Evolutionary conservation across 2,888 invertebrate species (phyloP).

Genomic region (Ceraclea dissimilis): DNA sequence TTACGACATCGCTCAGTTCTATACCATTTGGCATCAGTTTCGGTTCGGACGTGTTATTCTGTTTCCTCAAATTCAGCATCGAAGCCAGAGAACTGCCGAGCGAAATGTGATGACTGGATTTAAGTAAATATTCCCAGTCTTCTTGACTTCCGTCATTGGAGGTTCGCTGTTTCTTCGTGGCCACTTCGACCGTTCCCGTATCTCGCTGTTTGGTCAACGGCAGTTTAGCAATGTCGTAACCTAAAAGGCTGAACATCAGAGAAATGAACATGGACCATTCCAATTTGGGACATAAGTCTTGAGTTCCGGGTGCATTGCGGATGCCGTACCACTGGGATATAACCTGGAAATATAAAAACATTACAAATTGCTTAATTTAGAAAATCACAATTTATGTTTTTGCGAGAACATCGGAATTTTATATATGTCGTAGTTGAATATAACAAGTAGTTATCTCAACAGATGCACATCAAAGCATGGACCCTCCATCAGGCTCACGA

Average conservation of each 20-base stretch:
- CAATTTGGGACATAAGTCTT: conserved; percentile 63
- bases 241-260: conserved; percentile 54
- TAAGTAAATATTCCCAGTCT: conserved; percentile 71
- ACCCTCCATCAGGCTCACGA: no score
- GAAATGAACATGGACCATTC: conserved; percentile 75
- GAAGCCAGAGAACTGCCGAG: conserved; percentile 35
- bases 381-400: no score
- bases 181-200: conserved; percentile 44
- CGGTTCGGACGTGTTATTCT: conserved; percentile 20
- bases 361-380: no score
- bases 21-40: conserved; percentile 16
- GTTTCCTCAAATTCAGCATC: conserved; percentile 37
- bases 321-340: conserved; percentile 81
- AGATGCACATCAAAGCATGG: no score
- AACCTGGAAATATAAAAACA: conserved; percentile 34
- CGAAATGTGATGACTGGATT: conserved; percentile 33
- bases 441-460: no score
- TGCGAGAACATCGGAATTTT: no score
- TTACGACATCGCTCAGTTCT: conserved; percentile 13
- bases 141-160: conserved; percentile 71
- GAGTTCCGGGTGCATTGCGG: conserved; percentile 79
- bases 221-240: conserved; percentile 62
- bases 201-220: conserved; percentile 40
- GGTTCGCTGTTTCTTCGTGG: conserved; percentile 69
- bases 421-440: no score